Conservation (phyloP, 2,888 invertebrate species). For the Proisotoma minuta region DNA sequence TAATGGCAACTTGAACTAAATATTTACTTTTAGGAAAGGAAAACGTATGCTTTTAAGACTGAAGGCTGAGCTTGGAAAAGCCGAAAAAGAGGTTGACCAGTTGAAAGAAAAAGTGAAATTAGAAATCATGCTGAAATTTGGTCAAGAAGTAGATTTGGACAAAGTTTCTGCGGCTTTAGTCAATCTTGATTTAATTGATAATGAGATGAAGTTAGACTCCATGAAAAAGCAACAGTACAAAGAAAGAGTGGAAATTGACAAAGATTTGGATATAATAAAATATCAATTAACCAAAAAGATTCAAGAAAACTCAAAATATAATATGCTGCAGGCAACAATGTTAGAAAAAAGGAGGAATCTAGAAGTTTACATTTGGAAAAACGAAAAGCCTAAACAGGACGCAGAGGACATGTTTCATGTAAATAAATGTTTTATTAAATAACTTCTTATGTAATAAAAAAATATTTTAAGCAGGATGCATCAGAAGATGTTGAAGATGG, state of each 20-base stretch:
- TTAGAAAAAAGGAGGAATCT: conserved; percentile 41
- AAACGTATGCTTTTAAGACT: conserved; percentile 38
- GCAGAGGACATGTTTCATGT: too few species aligned
- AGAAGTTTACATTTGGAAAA: conserved; percentile 35
- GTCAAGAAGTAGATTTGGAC: conserved; percentile 42
- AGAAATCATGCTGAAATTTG: conserved; percentile 43
- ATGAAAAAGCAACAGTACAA: conserved; percentile 36
- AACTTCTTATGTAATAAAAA: too few species aligned
- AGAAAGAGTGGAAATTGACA: conserved; percentile 26
- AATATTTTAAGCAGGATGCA: too few species aligned
- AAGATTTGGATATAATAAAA: conserved; percentile 33
- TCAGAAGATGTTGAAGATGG: too few species aligned
- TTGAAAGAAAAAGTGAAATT: conserved; percentile 23
- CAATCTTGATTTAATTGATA: conserved; percentile 41
- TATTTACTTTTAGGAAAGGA: conserved; percentile 26
- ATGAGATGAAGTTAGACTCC: conserved; percentile 35
- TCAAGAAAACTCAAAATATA: conserved; percentile 42
- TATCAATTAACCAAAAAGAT: conserved; percentile 35
- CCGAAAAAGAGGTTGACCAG: conserved; percentile 26
- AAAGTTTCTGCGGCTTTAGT: conserved; percentile 41
- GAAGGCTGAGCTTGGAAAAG: conserved; percentile 32
- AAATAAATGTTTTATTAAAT: too few species aligned
- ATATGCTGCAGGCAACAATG: conserved; percentile 40
- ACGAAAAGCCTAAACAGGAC: conserved; percentile 10
- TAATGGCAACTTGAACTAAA: background rate